Evolutionary conservation across 2,113 vertebrate genomes (phyloP), one percentile per base, ranked within the genome.

Genomic region (Dascyllus trimaculatus): DNA sequence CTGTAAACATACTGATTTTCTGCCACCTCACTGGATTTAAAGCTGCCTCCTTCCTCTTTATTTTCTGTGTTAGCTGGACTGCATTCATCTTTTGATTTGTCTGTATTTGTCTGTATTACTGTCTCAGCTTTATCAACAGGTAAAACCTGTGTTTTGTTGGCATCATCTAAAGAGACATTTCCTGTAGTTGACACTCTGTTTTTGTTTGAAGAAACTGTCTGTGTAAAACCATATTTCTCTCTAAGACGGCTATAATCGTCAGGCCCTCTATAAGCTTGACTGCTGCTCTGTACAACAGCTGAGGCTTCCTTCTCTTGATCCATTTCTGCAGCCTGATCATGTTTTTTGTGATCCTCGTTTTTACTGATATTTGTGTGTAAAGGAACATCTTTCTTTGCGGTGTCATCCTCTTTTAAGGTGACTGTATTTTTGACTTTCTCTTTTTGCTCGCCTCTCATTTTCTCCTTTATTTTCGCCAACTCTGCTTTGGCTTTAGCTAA

Each of bases 401-500:
- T 26, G 22, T n/a, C 64, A 14, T 70, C 73, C 2, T 80, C 75
- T 49, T 68, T 82, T 19, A 38, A 9, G 11, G 18, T 15, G 19
- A 35, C 19, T 56, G n/a, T 45, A 38, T 43, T 73, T 73, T 14
- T 84, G 15, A 57, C 69, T 71, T 79, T 86, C 4, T 71, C 81
- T 48, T 81, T 87, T 75, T 81, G 84, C 29, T 88, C 82, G 38
- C 75, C 85, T 59, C 52, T 88, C 83, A 91, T 91, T 83, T 92
- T 92, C 52, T 91, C 89, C 35, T 91, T 92, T 64, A 92, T 92
- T 78, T 90, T 88, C 38, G 85, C 88, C 32, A 93, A 21, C 58
- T 93, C 91, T 11, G 81, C 89, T 80, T 90, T 93, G 19, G 90
- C 82, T 82, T 91, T 92, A 13, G 91, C 92, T 58, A 88, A 71